Evolutionary conservation across 2,888 invertebrate genomes (phyloP), one percentile per base, ranked within the genome.

Genomic region (Drosophila tanythrix): DNA sequence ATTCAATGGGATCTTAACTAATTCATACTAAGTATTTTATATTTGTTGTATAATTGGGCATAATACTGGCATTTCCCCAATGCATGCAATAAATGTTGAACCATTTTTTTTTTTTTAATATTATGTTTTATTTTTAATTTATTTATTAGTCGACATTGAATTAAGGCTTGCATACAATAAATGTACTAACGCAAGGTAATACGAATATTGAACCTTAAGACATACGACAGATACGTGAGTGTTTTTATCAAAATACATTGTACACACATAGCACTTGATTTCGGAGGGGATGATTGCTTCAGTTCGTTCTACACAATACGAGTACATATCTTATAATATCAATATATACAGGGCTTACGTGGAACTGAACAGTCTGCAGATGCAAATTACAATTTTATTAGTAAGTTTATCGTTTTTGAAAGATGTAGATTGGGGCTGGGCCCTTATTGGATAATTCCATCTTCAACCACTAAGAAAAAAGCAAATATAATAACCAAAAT

Each of bases 371-470:
- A 40, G 40, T 40, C 10, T 27, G 58, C 40, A 65, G 10, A 60
- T 25, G 18, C n/a, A 7, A 27, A 35, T 65, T 48, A 51, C 52
- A 67, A 59, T 70, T 46, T 64, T 73, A 69, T 79, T 71, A 71
- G 71, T 76, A 69, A 65, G 73, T 57, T 67, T 43, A 63, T 70
- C 53, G 61, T 50, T 59, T 75, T 60, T 48, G 55, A 56, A 13
- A 52, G n/a, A 6, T 10, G 25, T 11, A 33, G 33, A 31, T 43
- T 33, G 29, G 43, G 33, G 33, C 21, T 66, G 40, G 35, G 25
- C 38, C 50, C 51, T 8, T 53, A 46, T 40, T 48, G 56, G 29
- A 65, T 69, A 79, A 76, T 73, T 69, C 61, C 31, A 31, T 18
- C 6, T n/a, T 6, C 29, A 31, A 10, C 2, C 29, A 18, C n/a